A percentile compares a stretch with the other conserved stretches of the same genome.
Conservation (phyloP, 2,113 vertebrate species). For the Halichoeres trimaculatus region DNA sequence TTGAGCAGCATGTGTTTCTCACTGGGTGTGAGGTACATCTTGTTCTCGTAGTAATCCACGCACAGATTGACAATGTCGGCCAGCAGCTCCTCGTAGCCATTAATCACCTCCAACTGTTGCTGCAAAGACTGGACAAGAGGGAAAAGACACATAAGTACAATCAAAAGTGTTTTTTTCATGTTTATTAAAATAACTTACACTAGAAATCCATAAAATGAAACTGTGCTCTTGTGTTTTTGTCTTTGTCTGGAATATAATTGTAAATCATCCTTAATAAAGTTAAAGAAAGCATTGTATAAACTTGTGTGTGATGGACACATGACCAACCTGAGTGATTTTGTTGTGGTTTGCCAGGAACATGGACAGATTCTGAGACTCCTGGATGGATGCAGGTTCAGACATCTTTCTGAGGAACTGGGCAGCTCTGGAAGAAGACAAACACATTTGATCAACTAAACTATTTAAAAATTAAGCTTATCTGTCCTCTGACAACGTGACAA, state of each 20-base stretch:
- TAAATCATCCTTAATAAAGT: no score
- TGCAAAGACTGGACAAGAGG: slow-evolving; percentile 87
- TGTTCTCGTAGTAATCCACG: slow-evolving; percentile 97
- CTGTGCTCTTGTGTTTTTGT: no score
- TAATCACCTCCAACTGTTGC: slow-evolving; percentile 97
- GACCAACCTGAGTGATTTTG: slow-evolving; percentile 95
- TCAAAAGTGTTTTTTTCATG: no score
- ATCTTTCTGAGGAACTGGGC: slow-evolving; percentile 98
- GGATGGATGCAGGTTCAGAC: slow-evolving; percentile 97
- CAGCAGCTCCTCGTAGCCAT: slow-evolving; percentile 95
- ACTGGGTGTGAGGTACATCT: slow-evolving; percentile 96
- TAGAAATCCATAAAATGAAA: no score
- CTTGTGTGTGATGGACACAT: background rate
- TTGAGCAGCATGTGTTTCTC: slow-evolving; percentile 99
- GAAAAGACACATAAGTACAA: background rate
- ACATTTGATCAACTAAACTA: background rate
- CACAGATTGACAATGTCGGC: slow-evolving; percentile 98
- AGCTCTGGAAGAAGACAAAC: slow-evolving; percentile 78
- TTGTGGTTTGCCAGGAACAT: slow-evolving; percentile 99
- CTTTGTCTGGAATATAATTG: no score
- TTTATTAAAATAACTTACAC: no score
- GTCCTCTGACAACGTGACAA: background rate
- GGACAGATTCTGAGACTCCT: slow-evolving; percentile 98
- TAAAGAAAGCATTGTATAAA: no score
- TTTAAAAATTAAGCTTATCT: background rate